A percentile compares a stretch with the other conserved stretches of the same genome.
phyloP scores from a whole-genome alignment of 2,113 vertebrate genomes.

The Boleophthalmus pectinirostris region DNA sequence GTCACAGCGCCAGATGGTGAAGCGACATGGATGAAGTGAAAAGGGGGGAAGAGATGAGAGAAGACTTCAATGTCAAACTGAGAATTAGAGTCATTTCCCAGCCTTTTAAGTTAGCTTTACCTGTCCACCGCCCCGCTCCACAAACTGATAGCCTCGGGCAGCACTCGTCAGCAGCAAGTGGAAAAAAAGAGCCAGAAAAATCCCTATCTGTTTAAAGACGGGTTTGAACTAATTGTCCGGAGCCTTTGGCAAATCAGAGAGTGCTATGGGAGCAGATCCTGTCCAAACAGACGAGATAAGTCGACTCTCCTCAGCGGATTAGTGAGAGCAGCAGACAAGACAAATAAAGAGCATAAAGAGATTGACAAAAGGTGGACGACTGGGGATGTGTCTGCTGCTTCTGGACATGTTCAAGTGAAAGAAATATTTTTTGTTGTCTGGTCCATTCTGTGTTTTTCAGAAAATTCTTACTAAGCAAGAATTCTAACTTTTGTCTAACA shows the following conservation, averaged over 20 bases:
- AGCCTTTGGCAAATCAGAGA: slow-evolving; percentile 54
- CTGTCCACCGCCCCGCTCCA: slow-evolving; percentile 34
- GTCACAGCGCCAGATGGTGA: slow-evolving; percentile 79
- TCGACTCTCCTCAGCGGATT: slow-evolving; percentile 29
- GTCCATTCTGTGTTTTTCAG: background rate
- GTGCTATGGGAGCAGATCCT: slow-evolving; percentile 53
- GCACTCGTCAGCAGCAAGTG: slow-evolving; percentile 24
- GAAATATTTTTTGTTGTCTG: background rate
- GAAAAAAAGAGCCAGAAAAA: slow-evolving; percentile 15
- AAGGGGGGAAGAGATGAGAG: slow-evolving; percentile 54
- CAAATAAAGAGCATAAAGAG: slow-evolving; percentile 57
- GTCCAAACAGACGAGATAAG: slow-evolving; percentile 57
- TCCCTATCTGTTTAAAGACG: slow-evolving; percentile 45
- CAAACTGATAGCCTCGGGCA: slow-evolving; percentile 45
- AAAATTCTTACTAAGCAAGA: background rate
- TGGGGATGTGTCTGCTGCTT: slow-evolving; percentile 11
- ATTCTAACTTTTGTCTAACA: too few species aligned
- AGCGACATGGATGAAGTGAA: slow-evolving; percentile 37
- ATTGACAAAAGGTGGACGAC: slow-evolving; percentile 43
- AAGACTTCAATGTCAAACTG: slow-evolving; percentile 57
- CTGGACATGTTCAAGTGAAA: slow-evolving; percentile 12
- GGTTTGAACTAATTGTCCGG: slow-evolving; percentile 65
- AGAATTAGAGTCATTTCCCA: slow-evolving; percentile 67
- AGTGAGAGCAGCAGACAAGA: slow-evolving; percentile 44
- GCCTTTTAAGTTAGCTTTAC: slow-evolving; percentile 56